Evolutionary conservation across 2,113 vertebrate species (phyloP), one percentile per base, ranked within the genome.

Genomic region (Etheostoma spectabile): DNA sequence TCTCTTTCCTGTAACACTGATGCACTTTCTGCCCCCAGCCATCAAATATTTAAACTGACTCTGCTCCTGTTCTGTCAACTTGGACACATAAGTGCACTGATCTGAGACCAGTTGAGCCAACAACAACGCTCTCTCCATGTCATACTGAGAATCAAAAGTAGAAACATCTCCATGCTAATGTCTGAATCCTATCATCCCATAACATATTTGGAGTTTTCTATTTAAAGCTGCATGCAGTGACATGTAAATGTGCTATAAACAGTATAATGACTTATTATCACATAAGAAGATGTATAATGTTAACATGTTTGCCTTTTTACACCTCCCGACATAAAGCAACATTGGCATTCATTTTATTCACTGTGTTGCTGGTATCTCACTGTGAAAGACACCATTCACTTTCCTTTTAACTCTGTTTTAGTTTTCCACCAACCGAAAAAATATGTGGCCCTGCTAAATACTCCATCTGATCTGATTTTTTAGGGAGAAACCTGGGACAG

Each of bases 1-100:
- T 22, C 16, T 3, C 21, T 19, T 46, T 19, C 16, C 63, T 69
- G 74, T 24, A 59, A 55, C 52, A 24, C 46, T 35, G 46, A 55
- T 73, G 71, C 53, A 64, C 68, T 77, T 24, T 72, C 59, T 66
- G 30, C 72, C 59, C 70, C 49, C 61, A 53, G 21, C 48, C 57
- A 90, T 90, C 62, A 89, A 91, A 88, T 89, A 89, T 92, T 90
- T 63, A 93, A 55, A 76, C 18, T 0, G 46, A 22, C 42, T 48
- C 27, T 59, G 79, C 78, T 79, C 61, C 42, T 22, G 49, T 53
- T 79, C 63, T 72, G 79, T 69, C 59, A 55, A 60, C 49, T 42
- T 18, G 60, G 60, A 79, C 80, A 81, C 16, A 69, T 24, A 77
- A 88, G 73, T 67, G 83, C 65, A 71, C 72, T 70, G 76, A 80